phyloP scores from a whole-genome alignment of 2,888 invertebrate species.

The Halocaridina rubra region DNA sequence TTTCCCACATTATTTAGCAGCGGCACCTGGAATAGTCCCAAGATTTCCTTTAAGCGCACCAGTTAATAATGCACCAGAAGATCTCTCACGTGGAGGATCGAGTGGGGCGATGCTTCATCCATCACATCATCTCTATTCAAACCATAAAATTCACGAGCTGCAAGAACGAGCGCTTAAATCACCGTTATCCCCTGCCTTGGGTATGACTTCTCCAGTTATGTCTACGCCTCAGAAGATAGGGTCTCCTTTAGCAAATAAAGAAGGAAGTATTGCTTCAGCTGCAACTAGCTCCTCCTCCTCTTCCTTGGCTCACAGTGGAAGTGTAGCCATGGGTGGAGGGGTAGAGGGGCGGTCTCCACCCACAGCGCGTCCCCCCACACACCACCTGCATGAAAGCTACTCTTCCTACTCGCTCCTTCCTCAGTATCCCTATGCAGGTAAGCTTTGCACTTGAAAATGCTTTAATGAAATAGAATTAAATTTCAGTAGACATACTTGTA shows the following conservation, averaged over 20 bases:
- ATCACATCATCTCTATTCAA: constrained; percentile 45
- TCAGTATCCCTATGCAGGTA: constrained; percentile 53
- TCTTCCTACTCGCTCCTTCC: constrained; percentile 33
- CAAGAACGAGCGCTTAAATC: constrained; percentile 50
- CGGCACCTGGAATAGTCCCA: constrained; percentile 39
- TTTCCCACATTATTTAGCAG: constrained; percentile 40
- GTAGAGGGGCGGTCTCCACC: constrained; percentile 55
- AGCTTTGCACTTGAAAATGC: constrained; percentile 1
- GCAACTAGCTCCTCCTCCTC: constrained; percentile 29
- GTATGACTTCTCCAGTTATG: constrained; percentile 22
- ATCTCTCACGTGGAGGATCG: constrained; percentile 47
- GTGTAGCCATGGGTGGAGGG: constrained; percentile 43
- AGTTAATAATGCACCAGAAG: constrained; percentile 47
- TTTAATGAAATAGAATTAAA: no score
- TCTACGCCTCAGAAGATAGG: constrained; percentile 40
- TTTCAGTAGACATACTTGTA: no score
- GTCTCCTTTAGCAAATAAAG: constrained; percentile 39
- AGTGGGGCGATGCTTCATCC: constrained; percentile 36
- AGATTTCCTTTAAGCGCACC: constrained; percentile 24
- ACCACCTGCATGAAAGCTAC: constrained; percentile 55
- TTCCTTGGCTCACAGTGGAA: constrained; percentile 24
- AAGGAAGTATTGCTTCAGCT: constrained; percentile 24
- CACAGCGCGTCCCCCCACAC: constrained; percentile 51
- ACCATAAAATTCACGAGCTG: constrained; percentile 54
- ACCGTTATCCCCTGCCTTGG: constrained; percentile 38